Base-by-base conservation (phyloP, 2,113 vertebrate species). In the Atherinomorus stipes region DNA sequence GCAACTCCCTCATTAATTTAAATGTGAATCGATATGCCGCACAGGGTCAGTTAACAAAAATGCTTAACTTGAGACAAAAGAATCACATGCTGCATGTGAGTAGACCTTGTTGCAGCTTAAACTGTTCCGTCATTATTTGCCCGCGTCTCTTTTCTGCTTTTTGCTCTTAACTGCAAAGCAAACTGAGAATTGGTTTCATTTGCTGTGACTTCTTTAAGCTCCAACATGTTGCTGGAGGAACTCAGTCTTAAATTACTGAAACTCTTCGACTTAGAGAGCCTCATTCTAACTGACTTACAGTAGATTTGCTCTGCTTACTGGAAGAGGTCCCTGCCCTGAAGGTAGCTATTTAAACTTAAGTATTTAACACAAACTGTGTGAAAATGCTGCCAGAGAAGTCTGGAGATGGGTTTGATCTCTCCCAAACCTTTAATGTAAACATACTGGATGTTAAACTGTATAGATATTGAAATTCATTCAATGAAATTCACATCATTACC, bases 241-340 rank as follows among this genome's bases (percentile, higher is more conserved):
- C 54, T 53, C 38, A 19, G 9, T 54, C 60, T 65, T 23, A 49
- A 49, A 61, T 65, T 3, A 28, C 52, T 38, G 25, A 73, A 59
- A 34, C 11, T 9, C 38, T 31, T 34, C 11, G 7, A 50, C 40
- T 44, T 11, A 51, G 2, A 45, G 44, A 47, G 18, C 53, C 21
- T 40, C 13, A 54, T 22, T 28, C 7, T 49, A 18, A 23, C 3
- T 59, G 40, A 7, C n/a, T 58, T 22, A 16, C 18, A 28, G 34
- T 53, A 42, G 50, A 66, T 53, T 42, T 42, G 22, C 51, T 58
- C 54, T 19, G 49, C 25, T 53, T 53, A 18, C 1, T 47, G 8
- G 5, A 16, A 10, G 31, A n/a, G 3, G 2, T 25, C 42, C 28
- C 21, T 25, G 21, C 22, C 23, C 31, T 13, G 19, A 1, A 52